Conservation (phyloP, 1,140 invertebrate genomes). For the Cotesia typhae region DNA sequence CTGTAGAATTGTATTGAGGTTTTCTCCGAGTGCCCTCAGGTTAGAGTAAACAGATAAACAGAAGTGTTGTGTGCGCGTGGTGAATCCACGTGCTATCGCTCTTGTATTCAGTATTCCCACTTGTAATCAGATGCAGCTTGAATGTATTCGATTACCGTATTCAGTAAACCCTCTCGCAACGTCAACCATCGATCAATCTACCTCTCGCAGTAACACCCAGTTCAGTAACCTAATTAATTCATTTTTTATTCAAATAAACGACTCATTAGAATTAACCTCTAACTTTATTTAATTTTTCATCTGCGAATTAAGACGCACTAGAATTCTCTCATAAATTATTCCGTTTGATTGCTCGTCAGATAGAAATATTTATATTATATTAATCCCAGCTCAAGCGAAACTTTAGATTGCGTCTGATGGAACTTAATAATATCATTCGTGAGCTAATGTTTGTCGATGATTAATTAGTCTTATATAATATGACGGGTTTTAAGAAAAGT, state of each 20-base stretch:
- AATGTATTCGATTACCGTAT: constrained; percentile 19
- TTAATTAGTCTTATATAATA: too few relatives aligned
- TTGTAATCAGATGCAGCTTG: constrained; percentile 27
- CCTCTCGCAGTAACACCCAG: neutral
- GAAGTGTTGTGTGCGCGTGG: neutral
- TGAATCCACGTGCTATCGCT: constrained; percentile 13
- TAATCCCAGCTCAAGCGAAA: too few relatives aligned
- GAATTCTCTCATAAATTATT: too few relatives aligned
- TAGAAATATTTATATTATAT: too few relatives aligned
- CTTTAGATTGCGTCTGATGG: too few relatives aligned
- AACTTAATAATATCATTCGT: too few relatives aligned
- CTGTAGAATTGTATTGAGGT: constrained; percentile 7
- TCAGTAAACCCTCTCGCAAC: constrained; percentile 5
- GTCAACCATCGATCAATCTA: constrained; percentile 3
- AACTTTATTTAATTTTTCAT: too few relatives aligned
- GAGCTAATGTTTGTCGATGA: too few relatives aligned
- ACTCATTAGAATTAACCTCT: too few relatives aligned
- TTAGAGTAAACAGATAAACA: constrained; percentile 29
- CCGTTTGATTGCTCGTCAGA: too few relatives aligned
- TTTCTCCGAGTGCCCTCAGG: constrained; percentile 21
- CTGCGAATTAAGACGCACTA: too few relatives aligned
- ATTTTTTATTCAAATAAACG: neutral
- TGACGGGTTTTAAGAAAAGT: too few relatives aligned
- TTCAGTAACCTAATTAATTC: neutral
- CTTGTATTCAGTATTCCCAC: constrained; percentile 2